Evolutionary conservation across 2,113 vertebrate species (phyloP), one percentile per base, ranked within the genome.

Genomic region (Psilopogon haemacephalus): DNA sequence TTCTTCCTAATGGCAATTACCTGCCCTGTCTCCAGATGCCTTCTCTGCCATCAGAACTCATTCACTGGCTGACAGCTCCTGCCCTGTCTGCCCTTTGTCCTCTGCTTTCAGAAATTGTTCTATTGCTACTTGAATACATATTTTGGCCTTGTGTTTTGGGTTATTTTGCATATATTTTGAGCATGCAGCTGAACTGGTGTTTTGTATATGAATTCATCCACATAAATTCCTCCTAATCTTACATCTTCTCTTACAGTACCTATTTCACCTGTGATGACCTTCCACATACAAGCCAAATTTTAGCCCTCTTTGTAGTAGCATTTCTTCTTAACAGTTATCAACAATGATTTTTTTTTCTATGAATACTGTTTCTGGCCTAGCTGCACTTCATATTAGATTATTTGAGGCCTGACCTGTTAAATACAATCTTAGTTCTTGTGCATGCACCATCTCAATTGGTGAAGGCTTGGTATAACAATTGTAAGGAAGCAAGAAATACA

Each of bases 391-490:
- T 19, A 73, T 56, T 30, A 80, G 9, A 59, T 33, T 7, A 20
- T 8, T 2, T 67, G 5, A 8, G 24, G 13, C 26, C 13, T 62
- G 27, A 65, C 10, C 4, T 35, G 3, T 0, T 0, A 58, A 13
- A 72, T 52, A 9, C 1, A 3, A 5, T 52, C 14, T 48, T 77
- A 32, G 9, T 48, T 88, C 24, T 54, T 84, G 10, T 70, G 35
- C 0, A 2, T 50, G 8, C 1, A 3, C 27, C 38, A 44, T 0
- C 15, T 44, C 18, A 8, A 4, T 27, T 48, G 24, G 12, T 27
- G 62, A 84, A 71, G 5, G 14, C 17, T 69, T n/a, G 38, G 27
- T 38, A 30, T 40, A 70, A 77, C 2, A 37, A 19, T 8, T 0
- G 0, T 35, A 58, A 30, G 11, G 46, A 63, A 30, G 8, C 2